phyloP scores from a whole-genome alignment of 2,888 invertebrate species.

The Xestobium rufovillosum region DNA sequence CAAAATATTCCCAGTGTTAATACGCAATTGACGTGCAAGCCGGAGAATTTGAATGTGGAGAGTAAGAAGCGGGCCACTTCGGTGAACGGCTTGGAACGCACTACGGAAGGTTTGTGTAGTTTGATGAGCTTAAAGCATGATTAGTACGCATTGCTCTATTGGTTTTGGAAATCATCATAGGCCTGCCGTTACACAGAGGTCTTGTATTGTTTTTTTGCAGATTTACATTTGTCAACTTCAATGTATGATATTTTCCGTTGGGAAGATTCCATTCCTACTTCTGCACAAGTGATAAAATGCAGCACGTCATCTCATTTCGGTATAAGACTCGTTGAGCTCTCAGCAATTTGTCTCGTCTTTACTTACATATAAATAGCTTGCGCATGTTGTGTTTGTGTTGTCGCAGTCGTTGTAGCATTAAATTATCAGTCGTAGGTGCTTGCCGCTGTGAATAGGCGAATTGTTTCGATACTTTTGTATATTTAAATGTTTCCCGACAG shows the following conservation, averaged over 20 bases:
- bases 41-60: constrained; percentile 67
- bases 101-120: constrained; percentile 49
- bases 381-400: no score
- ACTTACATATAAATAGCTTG: no score
- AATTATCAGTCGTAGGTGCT: no score
- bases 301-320: constrained; percentile 26
- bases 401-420: no score
- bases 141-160: constrained; percentile 9
- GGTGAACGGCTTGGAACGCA: constrained; percentile 62
- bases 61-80: constrained; percentile 71
- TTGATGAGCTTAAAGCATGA: not conserved
- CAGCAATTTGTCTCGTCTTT: not conserved
- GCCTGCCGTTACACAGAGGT: constrained; percentile 14
- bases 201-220: constrained; percentile 43
- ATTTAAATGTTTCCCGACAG: no score
- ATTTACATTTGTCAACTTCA: constrained; percentile 60
- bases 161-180: constrained; percentile 7
- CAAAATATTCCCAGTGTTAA: constrained; percentile 76
- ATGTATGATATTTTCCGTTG: constrained; percentile 60
- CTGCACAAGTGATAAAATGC: constrained; percentile 20
- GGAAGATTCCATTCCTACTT: constrained; percentile 17
- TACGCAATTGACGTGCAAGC: constrained; percentile 67
- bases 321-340: constrained; percentile 18
- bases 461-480: no score
- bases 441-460: no score